These are phyloP conservation scores for Acanthis flammea DNA, from an alignment of 2,797 vertebrate species.

Conservation along the genomic window DNA sequence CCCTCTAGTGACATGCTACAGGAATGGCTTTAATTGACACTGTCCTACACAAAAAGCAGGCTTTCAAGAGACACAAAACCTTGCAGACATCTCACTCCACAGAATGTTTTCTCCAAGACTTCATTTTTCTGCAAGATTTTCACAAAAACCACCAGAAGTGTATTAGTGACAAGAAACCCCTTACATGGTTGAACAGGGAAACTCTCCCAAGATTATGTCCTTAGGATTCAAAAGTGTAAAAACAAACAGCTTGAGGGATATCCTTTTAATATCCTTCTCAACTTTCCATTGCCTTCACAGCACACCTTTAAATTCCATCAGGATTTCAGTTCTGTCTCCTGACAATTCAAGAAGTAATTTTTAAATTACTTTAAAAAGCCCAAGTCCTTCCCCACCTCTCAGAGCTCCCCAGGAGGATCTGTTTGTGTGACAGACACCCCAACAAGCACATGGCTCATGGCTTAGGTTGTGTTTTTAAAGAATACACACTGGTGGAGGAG, in stretches of 20 bases:
- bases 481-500: not conserved
- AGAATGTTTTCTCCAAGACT: not conserved
- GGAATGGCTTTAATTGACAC: slow-evolving; percentile 4
- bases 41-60: not conserved
- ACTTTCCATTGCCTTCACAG: not conserved
- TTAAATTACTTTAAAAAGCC: not conserved
- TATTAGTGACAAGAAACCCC: not conserved
- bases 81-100: not conserved
- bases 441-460: not conserved
- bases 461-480: not conserved
- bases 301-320: not conserved
- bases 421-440: not conserved
- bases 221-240: not conserved
- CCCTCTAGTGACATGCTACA: not conserved
- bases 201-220: not conserved
- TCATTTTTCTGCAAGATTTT: not conserved
- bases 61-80: not conserved
- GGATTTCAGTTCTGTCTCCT: not conserved
- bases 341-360: not conserved
- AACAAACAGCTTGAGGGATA: not conserved
- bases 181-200: not conserved
- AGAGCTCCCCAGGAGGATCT: not conserved
- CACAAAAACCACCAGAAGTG: not conserved
- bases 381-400: rapidly evolving
- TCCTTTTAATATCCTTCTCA: not conserved